phyloP scores from a whole-genome alignment of 92 coral and sea anemone genomes.

The Epizoanthus scotinus region DNA sequence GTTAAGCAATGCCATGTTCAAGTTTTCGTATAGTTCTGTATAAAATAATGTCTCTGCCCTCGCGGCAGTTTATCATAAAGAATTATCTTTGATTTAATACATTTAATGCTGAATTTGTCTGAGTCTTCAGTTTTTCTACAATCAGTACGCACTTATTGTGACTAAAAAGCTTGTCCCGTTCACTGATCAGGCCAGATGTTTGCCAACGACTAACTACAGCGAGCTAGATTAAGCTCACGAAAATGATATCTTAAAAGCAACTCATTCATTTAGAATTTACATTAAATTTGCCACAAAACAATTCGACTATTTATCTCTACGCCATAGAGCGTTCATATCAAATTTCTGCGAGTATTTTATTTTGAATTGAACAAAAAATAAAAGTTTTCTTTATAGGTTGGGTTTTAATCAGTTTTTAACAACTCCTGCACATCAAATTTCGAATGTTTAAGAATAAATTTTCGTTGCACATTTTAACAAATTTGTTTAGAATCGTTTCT shows the following conservation, averaged over 20 bases:
- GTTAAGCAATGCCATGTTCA: background rate
- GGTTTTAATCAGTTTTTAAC: conserved; percentile 5
- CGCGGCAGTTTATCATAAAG: conserved; percentile 36
- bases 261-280: conserved; percentile 23
- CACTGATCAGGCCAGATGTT: conserved; percentile 35
- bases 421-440: conserved; percentile 23
- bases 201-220: conserved; percentile 1
- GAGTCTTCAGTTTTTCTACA: background rate
- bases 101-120: conserved; percentile 21
- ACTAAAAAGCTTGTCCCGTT: background rate
- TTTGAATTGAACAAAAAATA: background rate
- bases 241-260: conserved; percentile 44
- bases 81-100: conserved; percentile 1
- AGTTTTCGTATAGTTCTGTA: background rate
- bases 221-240: conserved; percentile 29
- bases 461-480: conserved; percentile 8
- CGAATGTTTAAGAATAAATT: conserved; percentile 3
- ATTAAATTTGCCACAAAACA: conserved; percentile 18
- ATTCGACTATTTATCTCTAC: background rate
- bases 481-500: conserved; percentile 6
- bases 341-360: background rate
- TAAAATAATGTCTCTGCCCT: conserved; percentile 8
- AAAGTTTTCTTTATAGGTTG: background rate
- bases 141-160: background rate
- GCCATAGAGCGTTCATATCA: background rate